Conservation (phyloP, 2,797 vertebrate genomes). For the Hypotaenidia okinawae region DNA sequence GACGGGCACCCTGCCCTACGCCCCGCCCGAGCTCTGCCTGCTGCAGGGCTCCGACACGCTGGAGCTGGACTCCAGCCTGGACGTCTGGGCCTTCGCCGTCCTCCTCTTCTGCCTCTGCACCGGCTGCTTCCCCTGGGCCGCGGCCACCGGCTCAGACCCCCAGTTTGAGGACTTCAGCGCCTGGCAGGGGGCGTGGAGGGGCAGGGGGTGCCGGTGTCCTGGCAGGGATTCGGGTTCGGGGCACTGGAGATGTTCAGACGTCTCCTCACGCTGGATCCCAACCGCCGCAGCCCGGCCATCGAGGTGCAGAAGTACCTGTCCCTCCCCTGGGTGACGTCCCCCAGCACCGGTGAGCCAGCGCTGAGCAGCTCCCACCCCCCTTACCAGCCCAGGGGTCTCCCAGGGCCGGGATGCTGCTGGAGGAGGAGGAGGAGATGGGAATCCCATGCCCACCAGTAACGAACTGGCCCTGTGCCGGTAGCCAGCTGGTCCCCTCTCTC, state of each 20-base stretch:
- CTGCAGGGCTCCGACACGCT: conserved; percentile 73
- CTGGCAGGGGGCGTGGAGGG: conserved; percentile 77
- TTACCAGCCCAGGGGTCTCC: neutral
- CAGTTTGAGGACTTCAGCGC: conserved; percentile 72
- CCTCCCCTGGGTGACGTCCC: conserved; percentile 77
- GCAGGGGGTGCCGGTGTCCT: conserved; percentile 72
- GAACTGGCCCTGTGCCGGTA: neutral
- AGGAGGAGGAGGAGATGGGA: neutral
- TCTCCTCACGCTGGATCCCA: conserved; percentile 84
- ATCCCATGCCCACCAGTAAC: fast-evolving
- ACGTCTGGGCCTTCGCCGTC: conserved; percentile 91
- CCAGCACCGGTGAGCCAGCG: fast-evolving
- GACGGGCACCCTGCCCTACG: conserved; percentile 78
- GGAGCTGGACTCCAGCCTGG: conserved; percentile 77
- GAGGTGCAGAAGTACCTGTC: conserved; percentile 59
- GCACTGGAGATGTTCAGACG: conserved; percentile 85
- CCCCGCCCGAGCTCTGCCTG: conserved; percentile 81
- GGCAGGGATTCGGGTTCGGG: conserved; percentile 78
- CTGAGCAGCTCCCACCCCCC: neutral
- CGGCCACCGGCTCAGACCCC: conserved; percentile 81
- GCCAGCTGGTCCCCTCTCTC: neutral
- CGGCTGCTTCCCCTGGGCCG: conserved; percentile 90
- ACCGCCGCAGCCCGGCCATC: conserved; percentile 81
- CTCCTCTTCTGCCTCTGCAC: conserved; percentile 89
- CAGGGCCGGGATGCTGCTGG: neutral